Conservation (phyloP, 2,888 invertebrate genomes). For the Subacronicta megacephala region DNA sequence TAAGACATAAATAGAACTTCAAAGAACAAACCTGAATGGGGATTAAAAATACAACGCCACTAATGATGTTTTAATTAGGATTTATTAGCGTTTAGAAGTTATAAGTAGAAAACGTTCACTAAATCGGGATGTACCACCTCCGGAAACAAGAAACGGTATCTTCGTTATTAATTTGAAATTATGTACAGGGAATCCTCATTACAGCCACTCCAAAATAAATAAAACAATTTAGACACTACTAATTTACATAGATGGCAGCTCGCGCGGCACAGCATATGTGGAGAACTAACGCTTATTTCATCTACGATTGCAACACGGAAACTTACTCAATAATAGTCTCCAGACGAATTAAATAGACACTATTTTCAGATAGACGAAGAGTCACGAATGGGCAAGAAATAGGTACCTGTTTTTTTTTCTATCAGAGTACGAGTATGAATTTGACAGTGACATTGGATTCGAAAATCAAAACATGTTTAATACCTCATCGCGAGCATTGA, state of each 20-base stretch:
- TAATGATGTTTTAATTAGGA: conserved; percentile 57
- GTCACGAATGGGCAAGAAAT: background rate
- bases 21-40: conserved; percentile 43
- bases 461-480: conserved; percentile 43
- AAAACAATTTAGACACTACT: background rate
- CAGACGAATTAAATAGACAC: background rate
- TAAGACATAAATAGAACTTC: conserved; percentile 52
- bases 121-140: conserved; percentile 33
- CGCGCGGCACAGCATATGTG: background rate
- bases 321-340: background rate
- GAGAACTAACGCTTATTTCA: conserved; percentile 1
- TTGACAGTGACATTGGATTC: conserved; percentile 33
- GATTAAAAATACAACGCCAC: conserved; percentile 49
- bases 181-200: conserved; percentile 1
- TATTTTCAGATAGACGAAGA: conserved; percentile 1
- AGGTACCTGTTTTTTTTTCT: background rate
- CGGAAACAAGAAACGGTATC: conserved; percentile 13
- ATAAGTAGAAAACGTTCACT: conserved; percentile 15
- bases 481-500: conserved; percentile 65
- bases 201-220: background rate
- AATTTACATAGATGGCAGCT: conserved; percentile 3
- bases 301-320: conserved; percentile 3
- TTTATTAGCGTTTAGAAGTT: conserved; percentile 49
- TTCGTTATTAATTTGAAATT: conserved; percentile 13
- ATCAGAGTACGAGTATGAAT: conserved; percentile 28